Conservation (phyloP, 2,888 invertebrate genomes). For the Allygus modestus region DNA sequence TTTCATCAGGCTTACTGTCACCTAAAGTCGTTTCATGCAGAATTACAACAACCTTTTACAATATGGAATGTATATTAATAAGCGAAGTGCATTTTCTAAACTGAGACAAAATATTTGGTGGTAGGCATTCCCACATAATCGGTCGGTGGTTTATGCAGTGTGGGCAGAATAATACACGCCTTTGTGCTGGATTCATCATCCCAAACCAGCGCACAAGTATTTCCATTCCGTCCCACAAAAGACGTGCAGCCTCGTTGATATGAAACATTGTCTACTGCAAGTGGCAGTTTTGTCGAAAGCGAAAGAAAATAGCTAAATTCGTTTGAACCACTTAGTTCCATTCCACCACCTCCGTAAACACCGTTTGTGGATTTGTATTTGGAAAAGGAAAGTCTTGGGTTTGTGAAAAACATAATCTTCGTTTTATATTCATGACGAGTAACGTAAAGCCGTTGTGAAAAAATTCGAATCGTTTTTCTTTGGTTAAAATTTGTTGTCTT, state of each 20-base stretch:
- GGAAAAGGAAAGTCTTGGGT: background rate
- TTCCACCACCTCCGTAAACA: slow-evolving; percentile 23
- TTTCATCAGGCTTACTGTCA: too few species aligned
- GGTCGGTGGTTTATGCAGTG: background rate
- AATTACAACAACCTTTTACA: too few species aligned
- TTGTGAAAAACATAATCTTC: slow-evolving; percentile 7
- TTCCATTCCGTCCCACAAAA: slow-evolving; percentile 7
- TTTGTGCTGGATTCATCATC: slow-evolving; percentile 13
- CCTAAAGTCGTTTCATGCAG: too few species aligned
- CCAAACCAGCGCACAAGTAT: slow-evolving; percentile 21
- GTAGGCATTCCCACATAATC: background rate
- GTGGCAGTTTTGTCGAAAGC: background rate
- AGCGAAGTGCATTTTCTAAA: background rate
- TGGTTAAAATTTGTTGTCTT: too few species aligned
- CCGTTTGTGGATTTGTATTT: slow-evolving; percentile 13
- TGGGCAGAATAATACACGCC: slow-evolving; percentile 32
- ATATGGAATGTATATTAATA: too few species aligned
- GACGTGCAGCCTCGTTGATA: background rate
- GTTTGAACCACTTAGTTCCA: slow-evolving; percentile 26
- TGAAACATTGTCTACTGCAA: slow-evolving; percentile 21
- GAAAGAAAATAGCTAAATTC: slow-evolving; percentile 36
- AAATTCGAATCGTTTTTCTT: too few species aligned
- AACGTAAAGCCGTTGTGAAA: too few species aligned
- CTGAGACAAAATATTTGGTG: background rate
- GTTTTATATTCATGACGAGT: slow-evolving; percentile 1